phyloP scores from a whole-genome alignment of 2,888 invertebrate species.

The Catocala nupta region DNA sequence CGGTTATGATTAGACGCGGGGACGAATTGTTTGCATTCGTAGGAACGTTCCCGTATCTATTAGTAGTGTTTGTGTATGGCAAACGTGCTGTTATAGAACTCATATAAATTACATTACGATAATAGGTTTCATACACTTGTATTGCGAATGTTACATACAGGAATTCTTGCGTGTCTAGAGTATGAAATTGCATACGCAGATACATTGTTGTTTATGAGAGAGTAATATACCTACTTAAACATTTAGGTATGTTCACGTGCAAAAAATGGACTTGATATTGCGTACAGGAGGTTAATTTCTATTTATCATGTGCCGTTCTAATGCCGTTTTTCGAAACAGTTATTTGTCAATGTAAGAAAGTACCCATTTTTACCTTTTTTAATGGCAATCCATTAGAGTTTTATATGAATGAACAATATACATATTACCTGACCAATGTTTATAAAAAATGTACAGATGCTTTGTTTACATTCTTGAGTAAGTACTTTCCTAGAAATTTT shows the following conservation, averaged over 20 bases:
- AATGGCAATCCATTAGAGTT: conserved; percentile 46
- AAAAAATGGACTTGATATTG: conserved; percentile 15
- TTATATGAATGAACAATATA: conserved; percentile 35
- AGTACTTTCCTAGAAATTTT: conserved; percentile 68
- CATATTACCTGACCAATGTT: conserved; percentile 50
- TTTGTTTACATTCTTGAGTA: conserved; percentile 44
- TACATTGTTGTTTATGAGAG: background rate
- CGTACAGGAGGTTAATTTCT: conserved; percentile 18
- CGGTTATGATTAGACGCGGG: conserved; percentile 57
- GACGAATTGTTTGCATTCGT: conserved; percentile 33
- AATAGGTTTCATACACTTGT: background rate
- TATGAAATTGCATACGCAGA: background rate
- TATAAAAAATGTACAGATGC: conserved; percentile 46
- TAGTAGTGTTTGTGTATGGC: background rate
- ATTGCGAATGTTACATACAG: background rate
- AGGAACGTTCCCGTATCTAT: conserved; percentile 2
- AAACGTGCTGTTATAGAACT: conserved; percentile 1
- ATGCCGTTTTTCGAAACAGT: conserved; percentile 36
- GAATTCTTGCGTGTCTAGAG: background rate
- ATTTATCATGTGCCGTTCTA: conserved; percentile 34
- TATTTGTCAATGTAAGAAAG: conserved; percentile 37
- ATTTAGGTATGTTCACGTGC: background rate
- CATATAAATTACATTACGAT: background rate
- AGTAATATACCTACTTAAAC: background rate
- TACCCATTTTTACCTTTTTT: conserved; percentile 37